phyloP scores from a whole-genome alignment of 2,797 vertebrate genomes.

The Hippoglossus hippoglossus region DNA sequence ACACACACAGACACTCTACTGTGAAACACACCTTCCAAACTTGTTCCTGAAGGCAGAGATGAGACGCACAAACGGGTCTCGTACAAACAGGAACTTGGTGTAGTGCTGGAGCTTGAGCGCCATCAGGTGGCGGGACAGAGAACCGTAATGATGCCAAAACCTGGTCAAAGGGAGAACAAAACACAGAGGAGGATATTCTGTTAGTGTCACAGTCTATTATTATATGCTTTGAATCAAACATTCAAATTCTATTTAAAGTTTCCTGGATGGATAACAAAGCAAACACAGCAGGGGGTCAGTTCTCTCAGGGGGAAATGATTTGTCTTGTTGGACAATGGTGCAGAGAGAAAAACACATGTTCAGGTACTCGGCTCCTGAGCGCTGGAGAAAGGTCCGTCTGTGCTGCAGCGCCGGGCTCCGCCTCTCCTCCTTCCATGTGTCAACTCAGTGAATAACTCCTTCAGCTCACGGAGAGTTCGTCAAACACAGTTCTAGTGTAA shows the following conservation, averaged over 20 bases:
- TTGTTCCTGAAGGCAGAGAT: conserved; percentile 97
- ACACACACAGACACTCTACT: neutral
- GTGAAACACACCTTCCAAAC: conserved; percentile 79
- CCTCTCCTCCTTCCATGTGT: conserved; percentile 46
- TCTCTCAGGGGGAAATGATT: neutral
- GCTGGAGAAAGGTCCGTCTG: conserved; percentile 63
- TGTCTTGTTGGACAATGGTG: neutral
- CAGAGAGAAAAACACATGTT: conserved; percentile 29
- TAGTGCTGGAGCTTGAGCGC: conserved; percentile 92
- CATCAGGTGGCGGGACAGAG: conserved; percentile 92
- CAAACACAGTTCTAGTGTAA: conserved; percentile 10
- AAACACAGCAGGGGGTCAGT: neutral
- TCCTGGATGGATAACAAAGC: too few species aligned
- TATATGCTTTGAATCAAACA: too few species aligned
- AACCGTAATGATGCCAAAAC: conserved; percentile 91
- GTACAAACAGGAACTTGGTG: conserved; percentile 96
- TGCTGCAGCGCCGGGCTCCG: conserved; percentile 42
- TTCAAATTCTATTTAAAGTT: too few species aligned
- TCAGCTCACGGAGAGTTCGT: conserved; percentile 11
- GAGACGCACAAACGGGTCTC: conserved; percentile 95
- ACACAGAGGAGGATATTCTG: conserved; percentile 5
- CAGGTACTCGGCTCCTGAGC: neutral
- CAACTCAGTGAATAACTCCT: conserved; percentile 40
- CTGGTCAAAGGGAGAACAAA: conserved; percentile 65
- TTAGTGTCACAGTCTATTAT: neutral